phyloP scores from a whole-genome alignment of 2,888 invertebrate genomes.

The Chaitophorus viminalis region DNA sequence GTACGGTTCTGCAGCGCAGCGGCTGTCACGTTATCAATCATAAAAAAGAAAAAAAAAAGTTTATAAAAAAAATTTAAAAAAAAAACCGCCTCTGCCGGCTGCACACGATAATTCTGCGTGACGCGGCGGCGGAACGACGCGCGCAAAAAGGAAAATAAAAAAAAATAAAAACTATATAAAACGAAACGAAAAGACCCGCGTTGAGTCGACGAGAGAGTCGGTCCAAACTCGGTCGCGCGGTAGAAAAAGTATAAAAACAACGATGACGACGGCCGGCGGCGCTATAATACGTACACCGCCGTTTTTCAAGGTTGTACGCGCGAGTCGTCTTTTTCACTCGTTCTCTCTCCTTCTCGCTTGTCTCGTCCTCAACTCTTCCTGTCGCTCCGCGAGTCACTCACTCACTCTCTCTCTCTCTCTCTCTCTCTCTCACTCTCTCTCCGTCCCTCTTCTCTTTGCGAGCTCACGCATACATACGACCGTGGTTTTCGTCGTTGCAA shows the following conservation, averaged over 20 bases:
- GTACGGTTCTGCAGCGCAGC: background rate
- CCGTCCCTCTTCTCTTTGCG: background rate
- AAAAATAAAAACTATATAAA: background rate
- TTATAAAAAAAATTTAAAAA: constrained; percentile 8
- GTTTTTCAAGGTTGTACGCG: constrained; percentile 44
- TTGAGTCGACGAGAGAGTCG: constrained; percentile 5
- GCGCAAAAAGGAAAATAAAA: constrained; percentile 51
- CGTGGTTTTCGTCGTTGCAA: constrained; percentile 19
- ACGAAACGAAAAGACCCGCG: constrained; percentile 30
- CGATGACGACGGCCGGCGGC: constrained; percentile 38
- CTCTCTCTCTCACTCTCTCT: background rate
- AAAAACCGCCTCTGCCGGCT: constrained; percentile 42
- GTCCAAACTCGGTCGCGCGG: constrained; percentile 43
- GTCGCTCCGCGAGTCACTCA: background rate
- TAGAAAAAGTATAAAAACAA: constrained; percentile 16
- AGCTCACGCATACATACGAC: background rate
- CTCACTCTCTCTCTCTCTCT: background rate
- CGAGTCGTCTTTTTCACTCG: background rate
- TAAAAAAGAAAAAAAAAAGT: background rate
- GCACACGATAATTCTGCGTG: constrained; percentile 54
- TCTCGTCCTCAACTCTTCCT: no score
- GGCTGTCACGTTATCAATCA: constrained; percentile 54
- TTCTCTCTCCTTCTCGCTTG: no score
- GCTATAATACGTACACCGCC: constrained; percentile 19
- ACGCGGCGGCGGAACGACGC: constrained; percentile 31